Base-by-base conservation (phyloP, 2,888 invertebrate genomes). In the Eupithecia exiguata region DNA sequence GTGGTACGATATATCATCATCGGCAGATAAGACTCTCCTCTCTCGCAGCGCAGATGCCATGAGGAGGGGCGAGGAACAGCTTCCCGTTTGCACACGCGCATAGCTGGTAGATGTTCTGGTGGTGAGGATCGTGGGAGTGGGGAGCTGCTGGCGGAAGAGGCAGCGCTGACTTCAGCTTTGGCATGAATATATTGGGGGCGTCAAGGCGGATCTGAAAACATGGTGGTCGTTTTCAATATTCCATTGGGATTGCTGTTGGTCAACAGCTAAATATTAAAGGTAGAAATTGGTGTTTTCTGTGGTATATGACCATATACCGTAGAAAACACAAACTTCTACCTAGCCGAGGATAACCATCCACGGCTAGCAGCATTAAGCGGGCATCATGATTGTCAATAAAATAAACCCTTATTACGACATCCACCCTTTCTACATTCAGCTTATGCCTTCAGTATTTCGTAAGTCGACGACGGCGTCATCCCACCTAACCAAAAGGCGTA, bases 41-140 rank as follows among this genome's bases (percentile, higher is more conserved):
- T 49, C 94, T 86, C 0, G 95, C 97, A 3, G 94, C 95, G 91
- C 99, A 99, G 75, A 96, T 96, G 65, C 97, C 97, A 85, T 97
- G 97, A 0, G 98, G 96, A 6, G 97, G 96, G 2, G 98, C 98
- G 38, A 98, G 95, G 89, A 99, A 99, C 75, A 99, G 94, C 88
- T 97, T 97, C 65, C 99, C 99, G 88, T 97, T 98, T 49, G 96
- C 97, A 90, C 99, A 99, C 80, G 97, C 97, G 92, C 99, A 99
- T 81, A 99, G 93, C 92, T 99, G 98, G 92, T 97, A 98, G 82
- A 98, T 97, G 85, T 96, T 95, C 89, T 96, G 96, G 87, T 95
- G 94, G 72, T 94, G 93, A 0, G 95, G 93, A 82, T 93, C 96
- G 77, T 94, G 95, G 69, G 90, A 78, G 81, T 95, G 95, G 16